Conservation (phyloP, 2,113 vertebrate genomes). For the Miniopterus natalensis region DNA sequence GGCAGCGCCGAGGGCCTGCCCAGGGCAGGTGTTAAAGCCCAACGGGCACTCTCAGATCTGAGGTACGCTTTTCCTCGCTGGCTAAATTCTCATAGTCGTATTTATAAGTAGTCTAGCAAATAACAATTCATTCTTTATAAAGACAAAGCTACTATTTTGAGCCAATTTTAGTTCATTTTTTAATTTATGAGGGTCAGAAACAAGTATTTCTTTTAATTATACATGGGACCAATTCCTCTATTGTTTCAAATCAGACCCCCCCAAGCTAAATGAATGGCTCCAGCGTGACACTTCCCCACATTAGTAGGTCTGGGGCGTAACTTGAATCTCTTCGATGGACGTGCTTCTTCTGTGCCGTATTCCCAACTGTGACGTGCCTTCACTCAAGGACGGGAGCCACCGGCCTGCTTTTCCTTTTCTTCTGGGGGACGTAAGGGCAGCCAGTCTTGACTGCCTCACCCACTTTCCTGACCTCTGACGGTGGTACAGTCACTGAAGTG, state of each 20-base stretch:
- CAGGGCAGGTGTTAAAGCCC: constrained; percentile 38
- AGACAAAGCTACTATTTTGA: constrained; percentile 53
- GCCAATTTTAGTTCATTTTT: constrained; percentile 58
- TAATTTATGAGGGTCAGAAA: constrained; percentile 10
- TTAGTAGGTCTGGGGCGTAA: constrained; percentile 52
- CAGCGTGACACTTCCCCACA: not conserved
- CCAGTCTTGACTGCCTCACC: constrained; percentile 81
- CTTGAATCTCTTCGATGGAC: constrained; percentile 62
- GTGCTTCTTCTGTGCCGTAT: constrained; percentile 77
- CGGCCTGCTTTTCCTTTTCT: constrained; percentile 80
- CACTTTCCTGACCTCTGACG: constrained; percentile 80
- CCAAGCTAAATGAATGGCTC: not conserved
- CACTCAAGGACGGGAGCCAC: constrained; percentile 50
- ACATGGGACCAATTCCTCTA: not conserved
- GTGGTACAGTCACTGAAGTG: constrained; percentile 74
- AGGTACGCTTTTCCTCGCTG: not conserved
- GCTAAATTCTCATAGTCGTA: constrained; percentile 8
- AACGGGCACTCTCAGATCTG: not conserved
- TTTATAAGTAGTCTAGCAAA: constrained; percentile 60
- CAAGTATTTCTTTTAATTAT: constrained; percentile 14
- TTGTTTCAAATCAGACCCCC: not conserved
- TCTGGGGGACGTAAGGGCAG: constrained; percentile 63
- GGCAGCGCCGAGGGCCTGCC: not conserved
- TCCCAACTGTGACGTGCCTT: constrained; percentile 68
- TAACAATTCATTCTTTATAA: constrained; percentile 38